Percentiles rank a stretch among this genome's conserved stretches.
phyloP scores from a whole-genome alignment of 2,797 vertebrate species.

The Dermochelys coriacea region DNA sequence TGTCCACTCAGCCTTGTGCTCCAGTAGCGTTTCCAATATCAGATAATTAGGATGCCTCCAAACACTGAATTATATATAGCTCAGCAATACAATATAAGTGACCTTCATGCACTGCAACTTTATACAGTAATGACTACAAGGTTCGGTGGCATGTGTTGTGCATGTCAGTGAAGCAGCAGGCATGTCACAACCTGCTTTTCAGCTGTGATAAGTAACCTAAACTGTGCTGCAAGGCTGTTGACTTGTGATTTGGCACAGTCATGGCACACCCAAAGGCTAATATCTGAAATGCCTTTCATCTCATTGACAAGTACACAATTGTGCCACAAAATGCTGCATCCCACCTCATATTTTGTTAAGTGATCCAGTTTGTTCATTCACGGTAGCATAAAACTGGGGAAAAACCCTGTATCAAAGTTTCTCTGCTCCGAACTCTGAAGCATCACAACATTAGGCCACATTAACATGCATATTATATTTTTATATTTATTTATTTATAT shows the following conservation, averaged over 20 bases:
- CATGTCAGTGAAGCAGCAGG: background rate
- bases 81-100: constrained; percentile 51
- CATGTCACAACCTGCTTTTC: background rate
- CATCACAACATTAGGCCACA: background rate
- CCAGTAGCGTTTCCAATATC: background rate
- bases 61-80: constrained; percentile 59
- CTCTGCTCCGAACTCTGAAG: background rate
- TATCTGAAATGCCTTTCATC: background rate
- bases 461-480: background rate
- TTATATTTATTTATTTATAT: no score
- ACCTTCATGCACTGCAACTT: background rate
- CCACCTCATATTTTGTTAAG: rapidly evolving
- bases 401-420: background rate
- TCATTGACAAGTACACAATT: rapidly evolving
- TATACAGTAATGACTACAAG: background rate
- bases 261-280: background rate
- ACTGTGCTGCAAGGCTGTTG: rapidly evolving
- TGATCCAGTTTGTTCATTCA: background rate
- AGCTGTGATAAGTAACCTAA: rapidly evolving
- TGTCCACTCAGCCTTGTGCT: background rate
- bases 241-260: rapidly evolving
- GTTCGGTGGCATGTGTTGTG: rapidly evolving
- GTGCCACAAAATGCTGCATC: background rate
- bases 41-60: background rate
- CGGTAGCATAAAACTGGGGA: background rate